Percentiles rank a stretch among this genome's conserved stretches.
phyloP scores from a whole-genome alignment of 92 coral and sea anemone species.

The Porites cylindrica region DNA sequence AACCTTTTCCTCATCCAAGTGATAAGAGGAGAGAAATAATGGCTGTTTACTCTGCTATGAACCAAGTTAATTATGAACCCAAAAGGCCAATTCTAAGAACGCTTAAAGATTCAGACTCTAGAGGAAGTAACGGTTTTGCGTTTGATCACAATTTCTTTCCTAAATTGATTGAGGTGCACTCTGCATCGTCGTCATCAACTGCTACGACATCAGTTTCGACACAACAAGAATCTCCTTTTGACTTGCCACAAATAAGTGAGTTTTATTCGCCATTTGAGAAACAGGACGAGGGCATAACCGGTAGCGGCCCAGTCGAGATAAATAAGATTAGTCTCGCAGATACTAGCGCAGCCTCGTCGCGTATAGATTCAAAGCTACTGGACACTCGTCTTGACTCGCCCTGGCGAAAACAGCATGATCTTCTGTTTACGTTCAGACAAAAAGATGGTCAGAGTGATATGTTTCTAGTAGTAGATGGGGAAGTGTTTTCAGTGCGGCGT shows the following conservation, averaged over 20 bases:
- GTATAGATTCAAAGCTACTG: neutral
- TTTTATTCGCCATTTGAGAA: neutral
- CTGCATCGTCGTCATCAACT: constrained; percentile 20
- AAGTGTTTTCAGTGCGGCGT: constrained; percentile 24
- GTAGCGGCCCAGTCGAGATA: neutral
- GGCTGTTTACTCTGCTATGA: neutral
- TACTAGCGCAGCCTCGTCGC: neutral
- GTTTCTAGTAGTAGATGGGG: constrained; percentile 27
- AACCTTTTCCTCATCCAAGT: too few species aligned
- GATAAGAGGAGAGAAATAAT: neutral
- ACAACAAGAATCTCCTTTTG: neutral
- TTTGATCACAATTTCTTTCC: constrained; percentile 67
- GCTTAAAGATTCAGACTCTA: neutral
- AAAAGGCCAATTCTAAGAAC: constrained; percentile 18
- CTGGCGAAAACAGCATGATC: neutral
- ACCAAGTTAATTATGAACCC: neutral
- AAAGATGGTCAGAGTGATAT: constrained; percentile 18
- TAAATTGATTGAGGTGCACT: constrained; percentile 60
- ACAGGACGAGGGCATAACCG: neutral
- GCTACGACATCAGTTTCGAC: neutral
- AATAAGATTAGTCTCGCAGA: neutral
- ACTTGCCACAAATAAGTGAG: neutral
- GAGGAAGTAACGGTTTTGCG: constrained; percentile 59
- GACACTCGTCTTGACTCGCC: neutral
- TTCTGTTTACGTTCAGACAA: constrained; percentile 8